Conservation (phyloP, 2,888 invertebrate species). For the Torymus texanus region DNA sequence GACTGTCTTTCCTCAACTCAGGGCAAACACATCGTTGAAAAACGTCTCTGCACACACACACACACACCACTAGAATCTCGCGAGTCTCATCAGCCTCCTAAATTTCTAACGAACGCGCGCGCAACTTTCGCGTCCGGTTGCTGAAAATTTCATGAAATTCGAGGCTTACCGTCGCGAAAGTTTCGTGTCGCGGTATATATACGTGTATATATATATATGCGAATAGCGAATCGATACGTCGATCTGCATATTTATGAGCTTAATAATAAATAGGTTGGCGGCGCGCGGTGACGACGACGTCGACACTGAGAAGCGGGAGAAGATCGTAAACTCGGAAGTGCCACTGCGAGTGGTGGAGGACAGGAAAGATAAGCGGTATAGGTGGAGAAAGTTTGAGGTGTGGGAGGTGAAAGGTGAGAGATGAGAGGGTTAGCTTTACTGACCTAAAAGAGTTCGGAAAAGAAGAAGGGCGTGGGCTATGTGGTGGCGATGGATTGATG, state of each 20-base stretch:
- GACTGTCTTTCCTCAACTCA: not conserved
- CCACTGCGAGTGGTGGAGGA: constrained; percentile 13
- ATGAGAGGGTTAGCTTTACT: constrained; percentile 17
- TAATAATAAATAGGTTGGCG: constrained; percentile 61
- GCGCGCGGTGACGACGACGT: constrained; percentile 4
- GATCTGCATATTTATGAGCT: constrained; percentile 63
- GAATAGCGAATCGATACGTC: constrained; percentile 59
- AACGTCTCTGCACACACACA: not conserved
- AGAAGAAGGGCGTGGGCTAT: too few relatives aligned
- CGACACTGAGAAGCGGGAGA: not conserved
- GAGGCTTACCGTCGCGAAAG: constrained; percentile 50
- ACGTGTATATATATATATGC: too few relatives aligned
- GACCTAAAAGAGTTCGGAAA: constrained; percentile 19
- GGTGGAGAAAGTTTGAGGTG: not conserved
- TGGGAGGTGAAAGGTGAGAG: too few relatives aligned
- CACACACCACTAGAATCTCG: too few relatives aligned
- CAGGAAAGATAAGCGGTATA: constrained; percentile 22
- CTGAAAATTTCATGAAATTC: constrained; percentile 61
- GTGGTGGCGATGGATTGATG: not conserved
- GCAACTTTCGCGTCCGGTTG: constrained; percentile 54
- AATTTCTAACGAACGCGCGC: constrained; percentile 26
- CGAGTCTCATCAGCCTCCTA: not conserved
- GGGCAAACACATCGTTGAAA: not conserved
- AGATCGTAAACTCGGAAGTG: constrained; percentile 26
- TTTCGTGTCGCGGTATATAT: not conserved